Evolutionary conservation across 1,140 invertebrate species (phyloP).

Genomic region (Octopus sinensis): DNA sequence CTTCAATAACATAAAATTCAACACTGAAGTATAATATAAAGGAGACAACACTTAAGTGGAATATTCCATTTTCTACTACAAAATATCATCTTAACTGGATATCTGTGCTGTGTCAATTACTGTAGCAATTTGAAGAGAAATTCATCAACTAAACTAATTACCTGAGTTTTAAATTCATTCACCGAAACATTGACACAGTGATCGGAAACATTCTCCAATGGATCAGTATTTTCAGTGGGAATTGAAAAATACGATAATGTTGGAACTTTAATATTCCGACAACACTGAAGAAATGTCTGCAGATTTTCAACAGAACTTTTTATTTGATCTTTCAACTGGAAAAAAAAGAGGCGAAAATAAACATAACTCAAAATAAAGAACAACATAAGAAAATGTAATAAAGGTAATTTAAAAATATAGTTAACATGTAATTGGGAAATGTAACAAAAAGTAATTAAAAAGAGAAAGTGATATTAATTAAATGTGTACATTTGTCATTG

Average conservation of each 20-base stretch:
- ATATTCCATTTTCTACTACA: no score
- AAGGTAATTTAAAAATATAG: background rate
- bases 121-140: no score
- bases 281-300: slow-evolving; percentile 35
- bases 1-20: no score
- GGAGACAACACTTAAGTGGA: no score
- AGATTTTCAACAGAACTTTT: slow-evolving; percentile 33
- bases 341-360: slow-evolving; percentile 1
- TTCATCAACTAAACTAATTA: background rate
- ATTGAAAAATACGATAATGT: slow-evolving; percentile 25
- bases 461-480: background rate
- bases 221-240: background rate
- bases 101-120: no score
- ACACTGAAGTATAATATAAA: no score
- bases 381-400: background rate
- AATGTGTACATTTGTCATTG: background rate
- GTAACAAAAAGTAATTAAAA: background rate
- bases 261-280: slow-evolving; percentile 31
- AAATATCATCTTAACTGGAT: no score
- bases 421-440: background rate
- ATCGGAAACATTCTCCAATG: background rate
- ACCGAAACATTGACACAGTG: background rate
- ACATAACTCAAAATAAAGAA: background rate
- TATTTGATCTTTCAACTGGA: slow-evolving; percentile 39
- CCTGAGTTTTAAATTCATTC: slow-evolving; percentile 9